Evolutionary conservation across 2,113 vertebrate species (phyloP), one percentile per base, ranked within the genome.

Genomic region (Choloepus hoffmanni): DNA sequence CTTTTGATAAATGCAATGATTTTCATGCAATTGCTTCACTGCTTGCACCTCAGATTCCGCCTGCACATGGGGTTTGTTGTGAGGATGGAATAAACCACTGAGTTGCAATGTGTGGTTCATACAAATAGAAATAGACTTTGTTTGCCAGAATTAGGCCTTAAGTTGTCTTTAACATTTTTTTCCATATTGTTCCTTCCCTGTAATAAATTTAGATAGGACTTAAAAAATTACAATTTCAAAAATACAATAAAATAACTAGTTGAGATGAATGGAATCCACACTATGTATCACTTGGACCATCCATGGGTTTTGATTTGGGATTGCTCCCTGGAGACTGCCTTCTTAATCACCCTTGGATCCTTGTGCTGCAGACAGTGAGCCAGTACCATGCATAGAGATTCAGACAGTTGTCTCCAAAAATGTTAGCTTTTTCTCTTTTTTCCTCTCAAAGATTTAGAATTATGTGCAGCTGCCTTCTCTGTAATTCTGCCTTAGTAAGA

Each of bases 401-500:
- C 60, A 73, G 6, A 68, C 1, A 87, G 33, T 18, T 23, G 2
- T 60, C 19, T 94, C 53, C 9, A 81, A 67, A 74, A 50, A 55
- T 30, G 7, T 77, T 28, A 48, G 18, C 3, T 86, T n/a, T 67
- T 45, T 43, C 15, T 73, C 3, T 89, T 86, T 97, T 85, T 16
- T 77, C 82, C 18, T 84, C 23, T 94, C 16, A 45, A 60, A 78
- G 24, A 89, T 21, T 5, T 53, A 68, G 40, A 30, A 89, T 62
- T 55, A 36, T n/a, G 19, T 74, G 62, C 5, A 43, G 16, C 28
- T 90, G 36, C 12, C 60, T 43, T 81, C 76, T 76, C 48, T 87
- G 6, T 93, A 94, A 79, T 74, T 95, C n/a, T 91, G 30, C n/a
- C 21, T 86, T 70, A 7, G 9, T 63, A 84, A 48, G 65, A 94